Evolutionary conservation across 2,888 invertebrate species (phyloP).

Genomic region (Ophion obscuratus): DNA sequence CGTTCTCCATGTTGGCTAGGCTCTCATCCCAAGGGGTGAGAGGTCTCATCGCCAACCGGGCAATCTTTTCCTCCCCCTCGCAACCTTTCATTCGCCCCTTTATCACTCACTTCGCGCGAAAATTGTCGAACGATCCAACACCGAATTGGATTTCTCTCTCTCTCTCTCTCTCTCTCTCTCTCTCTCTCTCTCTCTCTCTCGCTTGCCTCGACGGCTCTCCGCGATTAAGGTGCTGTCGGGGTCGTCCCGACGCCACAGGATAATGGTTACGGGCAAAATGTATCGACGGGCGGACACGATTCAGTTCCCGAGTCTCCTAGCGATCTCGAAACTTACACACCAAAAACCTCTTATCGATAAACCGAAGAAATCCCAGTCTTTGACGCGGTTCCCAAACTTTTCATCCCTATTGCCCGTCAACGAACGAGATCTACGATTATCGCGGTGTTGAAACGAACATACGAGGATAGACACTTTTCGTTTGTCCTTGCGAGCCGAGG

Average conservation of each 20-base stretch:
- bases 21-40: constrained; percentile 27
- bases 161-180: too few species aligned
- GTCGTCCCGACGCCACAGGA: background rate
- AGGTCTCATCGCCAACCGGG: constrained; percentile 12
- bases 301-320: background rate
- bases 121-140: constrained; percentile 47
- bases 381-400: background rate
- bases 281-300: constrained; percentile 1
- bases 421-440: constrained; percentile 18
- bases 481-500: background rate
- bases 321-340: constrained; percentile 16
- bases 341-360: background rate
- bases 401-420: background rate
- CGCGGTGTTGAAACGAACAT: background rate
- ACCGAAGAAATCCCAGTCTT: constrained; percentile 11
- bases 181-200: constrained; percentile 12
- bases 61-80: constrained; percentile 17
- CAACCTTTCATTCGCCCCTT: constrained; percentile 14
- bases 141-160: constrained; percentile 45
- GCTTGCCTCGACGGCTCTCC: background rate
- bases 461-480: background rate
- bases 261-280: constrained; percentile 22
- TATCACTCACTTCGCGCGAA: constrained; percentile 27
- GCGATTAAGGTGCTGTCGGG: constrained; percentile 32
- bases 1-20: constrained; percentile 19